phyloP scores from a whole-genome alignment of 2,797 vertebrate genomes.

The Tragopan temminckii region DNA sequence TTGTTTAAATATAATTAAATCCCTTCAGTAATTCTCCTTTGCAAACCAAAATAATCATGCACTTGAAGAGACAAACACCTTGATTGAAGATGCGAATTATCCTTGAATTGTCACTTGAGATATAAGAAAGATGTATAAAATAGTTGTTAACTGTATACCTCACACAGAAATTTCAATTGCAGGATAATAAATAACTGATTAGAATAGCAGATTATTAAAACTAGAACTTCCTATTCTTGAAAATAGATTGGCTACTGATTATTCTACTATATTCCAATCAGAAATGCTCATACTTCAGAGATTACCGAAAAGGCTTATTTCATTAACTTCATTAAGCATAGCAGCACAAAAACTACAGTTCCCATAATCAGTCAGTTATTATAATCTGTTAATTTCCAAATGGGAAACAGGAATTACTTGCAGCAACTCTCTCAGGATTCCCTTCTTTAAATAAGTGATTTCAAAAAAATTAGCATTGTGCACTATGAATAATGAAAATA shows the following conservation, averaged over 20 bases:
- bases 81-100: slow-evolving; percentile 24
- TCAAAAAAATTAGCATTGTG: background rate
- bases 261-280: background rate
- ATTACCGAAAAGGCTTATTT: slow-evolving; percentile 29
- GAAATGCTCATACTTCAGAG: background rate
- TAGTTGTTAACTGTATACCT: background rate
- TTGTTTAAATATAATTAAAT: slow-evolving; percentile 20
- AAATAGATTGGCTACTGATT: background rate
- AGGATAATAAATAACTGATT: background rate
- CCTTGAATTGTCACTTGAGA: slow-evolving; percentile 7
- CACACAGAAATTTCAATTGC: background rate
- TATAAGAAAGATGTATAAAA: background rate
- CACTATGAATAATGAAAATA: background rate
- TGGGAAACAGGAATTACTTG: background rate
- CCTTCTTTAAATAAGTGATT: fast-evolving
- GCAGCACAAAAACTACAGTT: background rate
- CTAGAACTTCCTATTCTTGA: background rate
- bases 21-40: background rate
- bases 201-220: background rate
- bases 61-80: slow-evolving; percentile 4
- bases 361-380: background rate
- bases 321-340: background rate
- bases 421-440: fast-evolving
- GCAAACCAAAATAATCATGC: background rate
- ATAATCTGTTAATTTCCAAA: background rate